phyloP scores from a whole-genome alignment of 2,113 vertebrate genomes.

The Gnathonemus longibarbis region DNA sequence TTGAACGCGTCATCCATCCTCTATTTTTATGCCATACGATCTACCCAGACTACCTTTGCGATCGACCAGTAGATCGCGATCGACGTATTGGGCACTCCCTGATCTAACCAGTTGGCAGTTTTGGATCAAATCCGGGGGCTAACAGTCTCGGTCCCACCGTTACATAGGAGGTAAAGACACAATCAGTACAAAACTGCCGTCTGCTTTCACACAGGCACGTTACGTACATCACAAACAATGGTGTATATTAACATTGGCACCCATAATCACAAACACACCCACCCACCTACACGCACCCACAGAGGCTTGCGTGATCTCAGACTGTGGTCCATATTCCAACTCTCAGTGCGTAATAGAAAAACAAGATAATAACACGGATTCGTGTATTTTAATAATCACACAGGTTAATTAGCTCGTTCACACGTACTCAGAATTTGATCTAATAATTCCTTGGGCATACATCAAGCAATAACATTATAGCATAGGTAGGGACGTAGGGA shows the following conservation, averaged over 20 bases:
- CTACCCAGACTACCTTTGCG: no score
- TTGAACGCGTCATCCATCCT: no score
- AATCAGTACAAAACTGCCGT: not conserved
- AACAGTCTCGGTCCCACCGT: not conserved
- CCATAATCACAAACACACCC: constrained; percentile 30
- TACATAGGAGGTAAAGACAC: not conserved
- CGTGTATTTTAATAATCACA: not conserved
- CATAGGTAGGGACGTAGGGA: not conserved
- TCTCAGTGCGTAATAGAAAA: not conserved
- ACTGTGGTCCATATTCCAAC: not conserved
- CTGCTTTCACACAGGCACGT: not conserved
- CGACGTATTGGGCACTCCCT: no score
- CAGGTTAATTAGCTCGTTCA: not conserved
- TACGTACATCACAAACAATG: not conserved
- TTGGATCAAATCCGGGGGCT: not conserved
- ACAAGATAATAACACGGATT: not conserved
- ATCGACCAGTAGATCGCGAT: no score
- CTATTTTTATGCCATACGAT: no score
- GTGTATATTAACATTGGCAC: not conserved
- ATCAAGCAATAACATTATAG: not conserved
- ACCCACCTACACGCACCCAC: constrained; percentile 39
- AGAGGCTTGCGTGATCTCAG: constrained; percentile 24
- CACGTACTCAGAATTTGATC: not conserved
- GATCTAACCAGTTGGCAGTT: not conserved
- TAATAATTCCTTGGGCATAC: not conserved